Evolutionary conservation across 2,113 vertebrate genomes (phyloP).

Genomic region (Egretta garzetta): DNA sequence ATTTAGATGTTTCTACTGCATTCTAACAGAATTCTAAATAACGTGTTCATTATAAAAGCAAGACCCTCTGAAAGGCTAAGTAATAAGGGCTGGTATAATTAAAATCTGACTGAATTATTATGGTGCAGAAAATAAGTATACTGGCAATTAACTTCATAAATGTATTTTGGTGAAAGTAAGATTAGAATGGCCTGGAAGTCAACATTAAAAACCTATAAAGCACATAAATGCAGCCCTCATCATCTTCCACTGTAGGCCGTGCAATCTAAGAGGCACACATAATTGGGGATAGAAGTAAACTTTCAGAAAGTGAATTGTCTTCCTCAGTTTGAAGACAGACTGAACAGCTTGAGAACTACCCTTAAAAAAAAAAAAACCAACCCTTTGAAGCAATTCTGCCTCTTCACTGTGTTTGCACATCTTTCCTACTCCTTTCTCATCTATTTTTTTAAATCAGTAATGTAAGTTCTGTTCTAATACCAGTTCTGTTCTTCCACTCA

Average conservation of each 20-base stretch:
- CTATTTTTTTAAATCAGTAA: not conserved
- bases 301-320: not conserved
- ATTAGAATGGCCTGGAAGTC: not conserved
- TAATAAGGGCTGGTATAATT: not conserved
- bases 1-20: not conserved
- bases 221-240: not conserved
- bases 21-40: not conserved
- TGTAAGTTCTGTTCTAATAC: not conserved
- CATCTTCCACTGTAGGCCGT: fast-evolving
- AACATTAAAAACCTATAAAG: not conserved
- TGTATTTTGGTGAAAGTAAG: not conserved
- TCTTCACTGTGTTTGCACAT: not conserved
- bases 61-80: not conserved
- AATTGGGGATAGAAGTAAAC: not conserved
- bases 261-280: fast-evolving
- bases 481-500: not conserved
- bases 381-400: not conserved
- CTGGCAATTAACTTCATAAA: not conserved
- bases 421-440: not conserved
- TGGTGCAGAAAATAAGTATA: not conserved
- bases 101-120: not conserved
- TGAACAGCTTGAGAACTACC: not conserved
- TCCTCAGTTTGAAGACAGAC: not conserved
- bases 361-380: not conserved
- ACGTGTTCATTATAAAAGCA: not conserved